Evolutionary conservation across 2,888 invertebrate species (phyloP).

Genomic region (Salpingus planirostris): DNA sequence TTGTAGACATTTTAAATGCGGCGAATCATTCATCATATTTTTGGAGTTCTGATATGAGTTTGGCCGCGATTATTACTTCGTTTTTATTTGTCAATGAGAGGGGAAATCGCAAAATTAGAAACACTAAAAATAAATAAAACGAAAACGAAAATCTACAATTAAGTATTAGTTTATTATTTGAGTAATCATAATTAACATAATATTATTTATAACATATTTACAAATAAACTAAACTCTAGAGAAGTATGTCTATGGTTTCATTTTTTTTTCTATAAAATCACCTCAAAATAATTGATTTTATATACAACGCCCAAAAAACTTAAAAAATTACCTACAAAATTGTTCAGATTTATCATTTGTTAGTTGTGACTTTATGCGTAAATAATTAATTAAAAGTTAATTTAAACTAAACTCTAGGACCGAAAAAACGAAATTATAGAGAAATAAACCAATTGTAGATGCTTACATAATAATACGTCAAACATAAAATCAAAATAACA

Average conservation of each 20-base stretch:
- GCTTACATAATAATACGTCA: conserved; percentile 2
- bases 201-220: conserved; percentile 14
- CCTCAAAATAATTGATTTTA: conserved; percentile 5
- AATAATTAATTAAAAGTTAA: conserved; percentile 6
- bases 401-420: conserved; percentile 3
- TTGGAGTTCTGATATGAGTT: neutral
- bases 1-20: too few species aligned
- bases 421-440: conserved; percentile 8
- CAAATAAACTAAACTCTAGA: conserved; percentile 15
- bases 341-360: conserved; percentile 11
- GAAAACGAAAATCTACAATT: conserved; percentile 9
- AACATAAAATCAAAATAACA: conserved; percentile 19
- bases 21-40: neutral
- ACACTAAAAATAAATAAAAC: conserved; percentile 9
- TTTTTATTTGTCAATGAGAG: too few species aligned
- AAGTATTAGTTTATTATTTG: conserved; percentile 17
- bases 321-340: conserved; percentile 7
- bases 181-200: conserved; percentile 10
- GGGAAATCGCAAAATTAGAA: too few species aligned
- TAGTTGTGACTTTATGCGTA: conserved; percentile 12
- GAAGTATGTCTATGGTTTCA: conserved; percentile 8
- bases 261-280: conserved; percentile 8
- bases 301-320: conserved; percentile 6
- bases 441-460: conserved; percentile 9
- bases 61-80: too few species aligned